phyloP scores from a whole-genome alignment of 92 coral and sea anemone genomes.

The Heliopora coerulea region DNA sequence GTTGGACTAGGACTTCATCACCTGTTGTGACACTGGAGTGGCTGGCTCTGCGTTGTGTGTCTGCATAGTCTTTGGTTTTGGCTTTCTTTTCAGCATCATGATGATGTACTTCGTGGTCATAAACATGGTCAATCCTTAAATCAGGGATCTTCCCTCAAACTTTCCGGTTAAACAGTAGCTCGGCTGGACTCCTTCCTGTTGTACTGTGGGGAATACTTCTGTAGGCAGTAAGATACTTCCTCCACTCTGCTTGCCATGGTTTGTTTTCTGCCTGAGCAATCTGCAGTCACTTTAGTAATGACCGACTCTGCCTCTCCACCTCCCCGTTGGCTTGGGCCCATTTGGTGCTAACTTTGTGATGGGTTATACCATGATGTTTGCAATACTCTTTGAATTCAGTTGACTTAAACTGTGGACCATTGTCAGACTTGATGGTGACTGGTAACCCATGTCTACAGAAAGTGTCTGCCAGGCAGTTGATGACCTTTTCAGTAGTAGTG shows the following conservation, averaged over 20 bases:
- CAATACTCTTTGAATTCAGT: constrained; percentile 39
- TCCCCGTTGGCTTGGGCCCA: constrained; percentile 25
- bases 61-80: constrained; percentile 42
- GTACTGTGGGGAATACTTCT: constrained; percentile 42
- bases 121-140: constrained; percentile 18
- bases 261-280: constrained; percentile 24
- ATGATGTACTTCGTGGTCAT: constrained; percentile 42
- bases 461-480: constrained; percentile 34
- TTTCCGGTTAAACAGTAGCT: constrained; percentile 33
- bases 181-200: constrained; percentile 33
- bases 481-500: constrained; percentile 20
- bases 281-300: constrained; percentile 22
- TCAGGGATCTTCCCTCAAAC: constrained; percentile 45
- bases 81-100: constrained; percentile 49
- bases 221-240: constrained; percentile 43
- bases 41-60: constrained; percentile 25
- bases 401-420: constrained; percentile 45
- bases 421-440: constrained; percentile 37
- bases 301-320: constrained; percentile 15
- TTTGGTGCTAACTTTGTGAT: constrained; percentile 8
- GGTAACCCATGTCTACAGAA: constrained; percentile 40
- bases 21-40: constrained; percentile 19
- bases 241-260: constrained; percentile 2
- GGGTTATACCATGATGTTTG: constrained; percentile 21
- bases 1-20: neutral